A percentile compares a stretch with the other conserved stretches of the same genome.
These are phyloP conservation scores for Acropternis orthonyx DNA, from an alignment of 2,797 vertebrate species.

Conservation along the genomic window DNA sequence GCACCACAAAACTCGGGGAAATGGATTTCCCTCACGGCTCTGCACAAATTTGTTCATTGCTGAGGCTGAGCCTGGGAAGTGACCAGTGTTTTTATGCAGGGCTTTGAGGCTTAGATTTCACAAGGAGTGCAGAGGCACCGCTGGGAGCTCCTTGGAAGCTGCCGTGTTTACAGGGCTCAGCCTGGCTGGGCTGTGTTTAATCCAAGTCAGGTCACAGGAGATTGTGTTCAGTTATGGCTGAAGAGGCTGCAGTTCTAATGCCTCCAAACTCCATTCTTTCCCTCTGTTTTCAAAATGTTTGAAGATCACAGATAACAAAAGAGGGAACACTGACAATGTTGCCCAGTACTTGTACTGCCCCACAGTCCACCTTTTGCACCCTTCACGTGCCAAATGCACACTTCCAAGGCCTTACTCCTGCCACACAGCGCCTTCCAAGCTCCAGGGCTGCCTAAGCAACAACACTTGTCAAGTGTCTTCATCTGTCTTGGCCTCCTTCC, in stretches of 20 bases:
- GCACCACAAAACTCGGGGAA: not conserved
- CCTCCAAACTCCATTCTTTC: not conserved
- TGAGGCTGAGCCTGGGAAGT: not conserved
- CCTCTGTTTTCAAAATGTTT: not conserved
- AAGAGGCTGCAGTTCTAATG: not conserved
- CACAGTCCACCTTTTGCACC: not conserved
- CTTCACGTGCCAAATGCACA: fast-evolving
- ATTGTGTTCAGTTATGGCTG: not conserved
- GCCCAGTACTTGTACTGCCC: not conserved
- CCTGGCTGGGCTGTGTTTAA: not conserved
- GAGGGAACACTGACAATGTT: not conserved
- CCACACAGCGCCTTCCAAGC: not conserved
- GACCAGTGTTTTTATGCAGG: not conserved
- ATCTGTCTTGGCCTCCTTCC: not conserved
- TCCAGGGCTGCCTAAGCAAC: not conserved
- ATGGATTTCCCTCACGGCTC: not conserved
- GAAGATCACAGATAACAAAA: not conserved
- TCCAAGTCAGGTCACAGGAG: not conserved
- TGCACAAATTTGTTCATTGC: not conserved
- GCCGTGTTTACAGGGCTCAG: not conserved
- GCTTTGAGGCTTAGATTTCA: not conserved
- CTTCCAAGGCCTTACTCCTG: not conserved
- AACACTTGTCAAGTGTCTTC: not conserved
- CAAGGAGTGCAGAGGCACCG: not conserved
- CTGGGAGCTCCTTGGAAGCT: not conserved